phyloP scores from a whole-genome alignment of 2,888 invertebrate genomes.

The Spodoptera littoralis region DNA sequence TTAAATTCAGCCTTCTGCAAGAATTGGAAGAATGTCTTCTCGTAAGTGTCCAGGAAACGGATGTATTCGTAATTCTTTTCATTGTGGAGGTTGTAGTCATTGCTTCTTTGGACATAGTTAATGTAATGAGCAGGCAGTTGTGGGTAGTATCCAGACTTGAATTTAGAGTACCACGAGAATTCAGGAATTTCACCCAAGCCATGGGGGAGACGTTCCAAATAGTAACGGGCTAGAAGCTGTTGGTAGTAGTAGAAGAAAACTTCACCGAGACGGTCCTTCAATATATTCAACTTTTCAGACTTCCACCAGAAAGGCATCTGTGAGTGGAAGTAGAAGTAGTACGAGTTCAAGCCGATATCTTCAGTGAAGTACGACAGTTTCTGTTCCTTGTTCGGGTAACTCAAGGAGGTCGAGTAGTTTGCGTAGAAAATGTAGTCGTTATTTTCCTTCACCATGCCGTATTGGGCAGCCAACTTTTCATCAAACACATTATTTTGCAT shows the following conservation, averaged over 20 bases:
- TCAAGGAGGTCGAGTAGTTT: conserved; percentile 88
- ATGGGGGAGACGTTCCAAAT: conserved; percentile 91
- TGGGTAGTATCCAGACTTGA: conserved; percentile 75
- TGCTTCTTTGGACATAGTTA: conserved; percentile 89
- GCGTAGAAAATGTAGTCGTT: conserved; percentile 85
- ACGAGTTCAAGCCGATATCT: conserved; percentile 91
- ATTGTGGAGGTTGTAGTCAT: conserved; percentile 88
- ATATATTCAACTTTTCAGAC: conserved; percentile 80
- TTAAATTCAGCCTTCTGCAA: conserved; percentile 88
- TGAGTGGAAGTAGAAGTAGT: conserved; percentile 90
- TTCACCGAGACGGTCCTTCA: conserved; percentile 90
- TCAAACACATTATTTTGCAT: conserved; percentile 73
- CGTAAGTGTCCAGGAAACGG: conserved; percentile 89
- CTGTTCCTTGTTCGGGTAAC: conserved; percentile 88
- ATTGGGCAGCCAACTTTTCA: conserved; percentile 70
- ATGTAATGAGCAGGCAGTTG: conserved; percentile 62
- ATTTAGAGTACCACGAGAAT: conserved; percentile 90
- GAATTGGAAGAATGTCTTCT: conserved; percentile 86
- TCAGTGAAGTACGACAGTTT: conserved; percentile 91
- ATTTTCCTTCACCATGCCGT: conserved; percentile 78
- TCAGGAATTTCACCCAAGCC: conserved; percentile 89
- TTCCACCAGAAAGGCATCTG: conserved; percentile 91
- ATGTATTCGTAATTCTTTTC: conserved; percentile 83
- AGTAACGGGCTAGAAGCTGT: conserved; percentile 91
- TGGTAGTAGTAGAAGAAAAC: conserved; percentile 91